A percentile compares a stretch with the other conserved stretches of the same genome.
Evolutionary conservation across 2,888 invertebrate genomes (phyloP).

Genomic region (Mellilla xanthometata): DNA sequence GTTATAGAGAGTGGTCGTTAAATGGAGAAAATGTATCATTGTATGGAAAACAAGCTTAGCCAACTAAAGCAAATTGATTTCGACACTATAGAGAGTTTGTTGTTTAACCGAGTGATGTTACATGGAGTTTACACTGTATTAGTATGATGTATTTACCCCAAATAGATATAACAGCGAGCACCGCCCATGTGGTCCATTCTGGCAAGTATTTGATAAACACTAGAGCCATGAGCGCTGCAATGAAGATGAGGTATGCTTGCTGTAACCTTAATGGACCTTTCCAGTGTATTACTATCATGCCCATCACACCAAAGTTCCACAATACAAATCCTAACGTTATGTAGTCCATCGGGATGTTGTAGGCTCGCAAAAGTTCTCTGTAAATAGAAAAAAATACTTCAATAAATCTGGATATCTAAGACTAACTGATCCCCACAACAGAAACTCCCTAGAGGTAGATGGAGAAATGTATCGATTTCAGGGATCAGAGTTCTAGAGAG

Average conservation of each 20-base stretch:
- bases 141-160: slow-evolving; percentile 89
- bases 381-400: slow-evolving; percentile 20
- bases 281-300: slow-evolving; percentile 99
- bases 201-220: slow-evolving; percentile 99
- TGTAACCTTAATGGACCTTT: slow-evolving; percentile 97
- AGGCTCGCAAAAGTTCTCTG: slow-evolving; percentile 95
- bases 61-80: too few relatives aligned
- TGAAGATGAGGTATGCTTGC: slow-evolving; percentile 97
- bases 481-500: too few relatives aligned
- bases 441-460: too few relatives aligned
- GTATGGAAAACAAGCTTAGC: too few relatives aligned
- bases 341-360: slow-evolving; percentile 98
- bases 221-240: slow-evolving; percentile 98
- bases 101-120: too few relatives aligned
- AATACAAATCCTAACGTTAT: slow-evolving; percentile 92
- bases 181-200: slow-evolving; percentile 99
- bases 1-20: too few relatives aligned
- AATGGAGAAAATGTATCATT: too few relatives aligned
- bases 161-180: slow-evolving; percentile 97
- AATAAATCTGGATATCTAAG: too few relatives aligned
- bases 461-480: too few relatives aligned
- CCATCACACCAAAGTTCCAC: slow-evolving; percentile 99
- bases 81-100: too few relatives aligned
- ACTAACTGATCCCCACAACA: too few relatives aligned
- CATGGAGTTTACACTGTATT: too few relatives aligned